Percentiles rank a stretch among this genome's conserved stretches.
Conservation (phyloP, 2,888 invertebrate genomes). For the Nezara viridula region DNA sequence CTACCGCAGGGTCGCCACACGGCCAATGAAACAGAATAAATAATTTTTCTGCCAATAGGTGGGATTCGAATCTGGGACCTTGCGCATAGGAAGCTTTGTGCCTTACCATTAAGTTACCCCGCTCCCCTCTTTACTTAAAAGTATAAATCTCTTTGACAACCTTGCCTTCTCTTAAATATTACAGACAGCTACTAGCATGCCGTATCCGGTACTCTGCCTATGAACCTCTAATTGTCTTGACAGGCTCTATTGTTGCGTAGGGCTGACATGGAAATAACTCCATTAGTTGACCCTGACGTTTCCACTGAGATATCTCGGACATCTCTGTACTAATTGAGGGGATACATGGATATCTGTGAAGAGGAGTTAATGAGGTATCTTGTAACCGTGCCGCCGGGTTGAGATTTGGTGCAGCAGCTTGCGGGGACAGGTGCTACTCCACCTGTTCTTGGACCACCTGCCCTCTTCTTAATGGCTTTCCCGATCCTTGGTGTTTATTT, state of each 20-base stretch:
- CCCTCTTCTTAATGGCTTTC: slow-evolving; percentile 11
- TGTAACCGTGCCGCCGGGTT: neutral
- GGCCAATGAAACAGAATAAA: no score
- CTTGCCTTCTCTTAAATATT: neutral
- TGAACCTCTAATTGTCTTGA: neutral
- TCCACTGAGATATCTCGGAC: neutral
- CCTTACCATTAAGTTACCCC: no score
- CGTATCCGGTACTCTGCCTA: no score
- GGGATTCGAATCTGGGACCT: no score
- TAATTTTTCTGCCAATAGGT: no score
- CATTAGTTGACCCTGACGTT: neutral
- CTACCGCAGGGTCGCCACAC: no score
- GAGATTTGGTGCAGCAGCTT: slow-evolving; percentile 34
- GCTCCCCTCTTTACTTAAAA: no score
- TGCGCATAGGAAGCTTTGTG: no score
- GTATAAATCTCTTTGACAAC: no score
- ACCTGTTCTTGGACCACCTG: slow-evolving; percentile 38
- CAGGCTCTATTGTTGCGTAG: neutral
- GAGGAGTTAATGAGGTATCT: neutral
- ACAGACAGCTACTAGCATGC: neutral
- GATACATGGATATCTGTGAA: neutral
- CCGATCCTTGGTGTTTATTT: neutral
- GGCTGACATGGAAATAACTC: neutral
- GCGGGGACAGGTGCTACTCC: slow-evolving; percentile 11
- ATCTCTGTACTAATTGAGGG: neutral